These are phyloP conservation scores for Trichopoda pennipes DNA, from an alignment of 2,888 invertebrate genomes.

Conservation along the genomic window DNA sequence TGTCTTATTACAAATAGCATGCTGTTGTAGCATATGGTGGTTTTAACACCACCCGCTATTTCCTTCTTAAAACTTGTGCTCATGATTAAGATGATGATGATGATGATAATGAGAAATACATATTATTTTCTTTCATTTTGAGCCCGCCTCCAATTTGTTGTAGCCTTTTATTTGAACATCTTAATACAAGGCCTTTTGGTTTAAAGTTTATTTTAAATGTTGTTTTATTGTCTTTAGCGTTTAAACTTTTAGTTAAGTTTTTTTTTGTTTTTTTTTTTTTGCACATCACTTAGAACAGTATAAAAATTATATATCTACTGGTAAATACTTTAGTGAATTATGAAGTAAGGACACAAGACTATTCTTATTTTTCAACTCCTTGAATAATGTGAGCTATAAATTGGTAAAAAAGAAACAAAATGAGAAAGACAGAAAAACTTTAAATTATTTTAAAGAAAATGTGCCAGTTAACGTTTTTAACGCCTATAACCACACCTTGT, in stretches of 20 bases:
- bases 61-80: constrained; percentile 24
- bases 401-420: no score
- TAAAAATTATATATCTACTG: constrained; percentile 9
- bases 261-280: constrained; percentile 38
- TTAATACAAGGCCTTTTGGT: constrained; percentile 52
- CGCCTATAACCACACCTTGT: constrained; percentile 70
- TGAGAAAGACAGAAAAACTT: no score
- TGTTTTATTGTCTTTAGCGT: constrained; percentile 64
- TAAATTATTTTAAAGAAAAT: no score
- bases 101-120: constrained; percentile 9
- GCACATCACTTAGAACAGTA: constrained; percentile 18
- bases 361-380: not conserved
- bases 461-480: no score
- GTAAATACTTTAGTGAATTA: constrained; percentile 24
- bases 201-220: constrained; percentile 57
- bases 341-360: not conserved
- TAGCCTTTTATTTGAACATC: constrained; percentile 33
- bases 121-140: constrained; percentile 22
- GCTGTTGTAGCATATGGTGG: constrained; percentile 5
- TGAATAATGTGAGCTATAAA: no score
- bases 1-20: constrained; percentile 24
- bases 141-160: constrained; percentile 60
- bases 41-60: constrained; percentile 50
- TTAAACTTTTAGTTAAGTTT: constrained; percentile 60
- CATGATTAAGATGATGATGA: constrained; percentile 2